Evolutionary conservation across 2,888 invertebrate genomes (phyloP), one percentile per base, ranked within the genome.

Genomic region (Pecten maximus): DNA sequence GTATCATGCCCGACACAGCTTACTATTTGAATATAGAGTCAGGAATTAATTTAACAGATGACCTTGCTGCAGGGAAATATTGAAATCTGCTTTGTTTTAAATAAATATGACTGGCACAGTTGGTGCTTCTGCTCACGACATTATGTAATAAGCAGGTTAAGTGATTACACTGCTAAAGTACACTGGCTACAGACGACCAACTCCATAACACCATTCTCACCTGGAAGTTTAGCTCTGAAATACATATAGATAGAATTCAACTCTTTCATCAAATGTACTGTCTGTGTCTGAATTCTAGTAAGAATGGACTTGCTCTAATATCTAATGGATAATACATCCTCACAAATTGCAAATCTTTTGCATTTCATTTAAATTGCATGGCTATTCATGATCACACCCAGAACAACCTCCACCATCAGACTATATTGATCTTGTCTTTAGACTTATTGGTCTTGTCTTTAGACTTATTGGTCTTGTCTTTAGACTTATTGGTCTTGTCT

Each of bases 51-150:
- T 74, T 74, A 28, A 74, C 15, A 54, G 19, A 74, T 28, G 74
- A 74, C 74, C 74, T 74, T 74, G 74, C 54, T n/a, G n/a, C 28
- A 0, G 35, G 8, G 23, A 74, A 60, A 74, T 23, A 74, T 74
- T 35, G 74, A 74, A 74, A 74, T 74, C 74, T 74, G 74, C 28
- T 74, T 74, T 74, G 74, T 74, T 74, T 74, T 4, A 74, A 74
- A 74, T 74, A 74, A 74, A 1, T 74, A 74, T 74, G 74, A 74
- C 74, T 74, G 74, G 74, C 23, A 74, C 35, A 74, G 54, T 54
- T 54, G 54, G 54, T n/a, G n/a, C 54, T 74, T 28, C 35, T 74
- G 74, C 35, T 74, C 74, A 74, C 74, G 74, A 28, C 74, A 74
- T 74, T 74, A 74, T 74, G 35, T 74, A 74, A 74, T 74, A 35